Evolutionary conservation across 2,113 vertebrate species (phyloP).

Genomic region (Mellivora capensis): DNA sequence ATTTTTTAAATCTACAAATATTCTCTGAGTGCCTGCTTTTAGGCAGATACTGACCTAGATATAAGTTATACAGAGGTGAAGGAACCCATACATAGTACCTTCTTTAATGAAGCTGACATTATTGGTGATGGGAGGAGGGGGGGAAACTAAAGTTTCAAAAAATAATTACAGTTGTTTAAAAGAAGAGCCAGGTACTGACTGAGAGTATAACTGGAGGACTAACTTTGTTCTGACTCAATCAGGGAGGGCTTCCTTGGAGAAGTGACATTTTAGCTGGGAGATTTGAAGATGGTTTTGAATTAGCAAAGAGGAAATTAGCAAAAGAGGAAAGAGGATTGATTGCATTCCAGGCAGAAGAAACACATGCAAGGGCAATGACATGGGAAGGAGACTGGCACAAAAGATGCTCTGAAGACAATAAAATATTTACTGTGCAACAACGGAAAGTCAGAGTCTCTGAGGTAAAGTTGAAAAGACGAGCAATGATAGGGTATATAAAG

Average conservation of each 20-base stretch:
- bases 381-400: not conserved
- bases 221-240: not conserved
- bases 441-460: not conserved
- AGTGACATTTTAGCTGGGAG: not conserved
- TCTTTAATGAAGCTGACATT: not conserved
- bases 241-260: not conserved
- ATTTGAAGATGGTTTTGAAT: not conserved
- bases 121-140: not conserved
- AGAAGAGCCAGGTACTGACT: not conserved
- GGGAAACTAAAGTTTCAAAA: not conserved
- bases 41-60: not conserved
- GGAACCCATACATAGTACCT: not conserved
- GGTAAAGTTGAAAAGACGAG: not conserved
- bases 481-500: rapidly evolving
- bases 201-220: not conserved
- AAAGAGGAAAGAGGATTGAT: not conserved
- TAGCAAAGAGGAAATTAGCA: no score
- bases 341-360: not conserved
- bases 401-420: not conserved
- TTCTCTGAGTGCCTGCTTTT: not conserved
- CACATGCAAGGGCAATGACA: rapidly evolving
- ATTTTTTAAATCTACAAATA: not conserved
- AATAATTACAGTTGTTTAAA: not conserved
- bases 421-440: not conserved
- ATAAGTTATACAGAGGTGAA: not conserved